These are phyloP conservation scores for Leptestheria dahalacensis DNA, from an alignment of 1,140 invertebrate genomes.

Conservation along the genomic window DNA sequence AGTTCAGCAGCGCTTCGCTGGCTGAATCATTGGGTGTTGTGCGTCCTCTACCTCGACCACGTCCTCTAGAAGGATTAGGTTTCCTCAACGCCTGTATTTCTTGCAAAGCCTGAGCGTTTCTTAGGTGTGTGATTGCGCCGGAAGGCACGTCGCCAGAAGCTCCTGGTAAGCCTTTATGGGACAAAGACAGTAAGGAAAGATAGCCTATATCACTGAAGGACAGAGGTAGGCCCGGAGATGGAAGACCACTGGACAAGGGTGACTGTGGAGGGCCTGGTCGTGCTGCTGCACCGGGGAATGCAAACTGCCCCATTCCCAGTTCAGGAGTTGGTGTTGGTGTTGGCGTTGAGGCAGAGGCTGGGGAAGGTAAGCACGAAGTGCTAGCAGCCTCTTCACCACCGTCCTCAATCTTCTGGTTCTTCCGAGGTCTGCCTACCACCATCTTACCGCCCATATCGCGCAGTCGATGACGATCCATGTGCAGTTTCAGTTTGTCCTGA, in stretches of 20 bases:
- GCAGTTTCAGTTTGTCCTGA: slow-evolving; percentile 24
- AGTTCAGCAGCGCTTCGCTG: slow-evolving; percentile 17
- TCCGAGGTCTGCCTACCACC: slow-evolving; percentile 3
- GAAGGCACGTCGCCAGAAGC: slow-evolving; percentile 6
- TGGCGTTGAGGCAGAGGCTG: slow-evolving; percentile 3
- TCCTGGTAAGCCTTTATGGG: slow-evolving; percentile 5
- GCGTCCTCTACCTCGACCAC: background rate
- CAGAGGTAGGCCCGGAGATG: background rate
- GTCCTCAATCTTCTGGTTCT: slow-evolving; percentile 9
- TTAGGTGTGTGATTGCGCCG: background rate
- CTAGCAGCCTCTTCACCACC: background rate
- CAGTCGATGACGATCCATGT: slow-evolving; percentile 20
- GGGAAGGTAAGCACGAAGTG: slow-evolving; percentile 1
- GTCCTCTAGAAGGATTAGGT: background rate
- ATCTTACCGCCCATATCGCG: slow-evolving; percentile 14
- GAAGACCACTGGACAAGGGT: background rate
- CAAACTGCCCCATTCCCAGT: slow-evolving; percentile 14
- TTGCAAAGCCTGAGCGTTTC: slow-evolving; percentile 5
- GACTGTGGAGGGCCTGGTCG: slow-evolving; percentile 5
- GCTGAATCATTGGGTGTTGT: slow-evolving; percentile 5
- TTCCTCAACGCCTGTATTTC: slow-evolving; percentile 2
- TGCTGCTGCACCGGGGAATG: slow-evolving; percentile 11
- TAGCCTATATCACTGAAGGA: slow-evolving; percentile 17
- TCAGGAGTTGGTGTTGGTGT: background rate
- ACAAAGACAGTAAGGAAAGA: slow-evolving; percentile 15